Percentiles rank a stretch among this genome's conserved stretches.
These are phyloP conservation scores for Argyresthia albistria DNA, from an alignment of 2,888 invertebrate genomes.

Conservation along the genomic window DNA sequence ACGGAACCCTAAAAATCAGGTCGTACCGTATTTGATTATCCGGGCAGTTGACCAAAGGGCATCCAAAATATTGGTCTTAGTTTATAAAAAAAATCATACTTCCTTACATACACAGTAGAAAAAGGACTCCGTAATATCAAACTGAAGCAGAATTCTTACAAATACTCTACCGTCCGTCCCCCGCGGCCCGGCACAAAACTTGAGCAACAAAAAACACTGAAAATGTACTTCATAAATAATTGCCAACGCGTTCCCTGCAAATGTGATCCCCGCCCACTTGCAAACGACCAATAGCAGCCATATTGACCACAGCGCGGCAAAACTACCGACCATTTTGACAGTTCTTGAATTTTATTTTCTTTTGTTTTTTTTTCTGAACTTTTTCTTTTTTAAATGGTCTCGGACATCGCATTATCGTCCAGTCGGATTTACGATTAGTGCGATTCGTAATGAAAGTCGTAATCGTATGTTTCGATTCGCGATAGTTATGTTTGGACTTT, in stretches of 20 bases:
- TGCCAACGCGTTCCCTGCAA: conserved; percentile 37
- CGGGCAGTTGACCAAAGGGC: too few relatives aligned
- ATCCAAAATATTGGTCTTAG: too few relatives aligned
- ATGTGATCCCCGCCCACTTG: conserved; percentile 48
- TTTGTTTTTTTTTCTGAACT: conserved; percentile 26
- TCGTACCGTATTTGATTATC: too few relatives aligned
- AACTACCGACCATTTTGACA: conserved; percentile 67
- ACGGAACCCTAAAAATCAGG: too few relatives aligned
- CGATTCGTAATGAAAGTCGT: conserved; percentile 53
- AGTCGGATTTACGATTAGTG: conserved; percentile 51
- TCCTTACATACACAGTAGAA: too few relatives aligned
- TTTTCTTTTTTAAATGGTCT: conserved; percentile 40
- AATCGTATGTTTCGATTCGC: conserved; percentile 15
- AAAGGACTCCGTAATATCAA: not conserved
- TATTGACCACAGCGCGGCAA: conserved; percentile 36
- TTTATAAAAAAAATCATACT: not conserved
- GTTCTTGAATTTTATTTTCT: conserved; percentile 47
- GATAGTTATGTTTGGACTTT: too few relatives aligned
- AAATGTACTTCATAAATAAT: conserved; percentile 65
- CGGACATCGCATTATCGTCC: conserved; percentile 45
- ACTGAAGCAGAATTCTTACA: not conserved
- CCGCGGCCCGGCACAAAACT: not conserved
- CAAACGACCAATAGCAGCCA: conserved; percentile 37
- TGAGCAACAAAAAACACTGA: conserved; percentile 22
- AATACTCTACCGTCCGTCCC: not conserved